A percentile compares a stretch with the other conserved stretches of the same genome.
Evolutionary conservation across 2,888 invertebrate genomes (phyloP).

Genomic region (Chrysolina americana): DNA sequence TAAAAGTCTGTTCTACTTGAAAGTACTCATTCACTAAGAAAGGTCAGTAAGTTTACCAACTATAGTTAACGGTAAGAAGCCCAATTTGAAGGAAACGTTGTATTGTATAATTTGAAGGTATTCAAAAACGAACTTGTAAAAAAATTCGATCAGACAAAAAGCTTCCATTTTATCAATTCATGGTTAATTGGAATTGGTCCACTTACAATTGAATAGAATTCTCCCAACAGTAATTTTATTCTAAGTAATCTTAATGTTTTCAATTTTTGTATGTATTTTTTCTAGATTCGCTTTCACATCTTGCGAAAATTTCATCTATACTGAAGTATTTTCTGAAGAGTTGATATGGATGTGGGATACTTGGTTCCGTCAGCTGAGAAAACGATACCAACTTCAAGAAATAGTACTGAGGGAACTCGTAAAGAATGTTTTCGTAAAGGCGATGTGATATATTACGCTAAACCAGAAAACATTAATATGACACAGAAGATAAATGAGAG

Average conservation of each 20-base stretch:
- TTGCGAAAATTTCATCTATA: neutral
- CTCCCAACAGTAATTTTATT: too few species aligned
- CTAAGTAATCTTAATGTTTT: too few species aligned
- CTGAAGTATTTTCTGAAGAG: neutral
- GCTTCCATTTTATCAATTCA: too few species aligned
- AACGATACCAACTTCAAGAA: neutral
- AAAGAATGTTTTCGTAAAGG: constrained; percentile 51
- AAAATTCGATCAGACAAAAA: too few species aligned
- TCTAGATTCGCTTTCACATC: neutral
- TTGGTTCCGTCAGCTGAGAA: neutral
- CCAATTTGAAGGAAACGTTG: too few species aligned
- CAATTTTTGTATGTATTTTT: too few species aligned
- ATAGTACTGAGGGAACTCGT: neutral
- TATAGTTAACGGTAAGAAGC: too few species aligned
- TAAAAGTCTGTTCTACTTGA: neutral
- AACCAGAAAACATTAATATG: constrained; percentile 53
- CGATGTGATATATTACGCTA: constrained; percentile 52
- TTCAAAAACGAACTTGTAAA: too few species aligned
- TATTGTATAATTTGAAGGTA: too few species aligned
- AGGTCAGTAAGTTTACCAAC: neutral
- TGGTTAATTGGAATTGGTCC: too few species aligned
- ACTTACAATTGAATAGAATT: too few species aligned
- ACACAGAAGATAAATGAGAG: constrained; percentile 30
- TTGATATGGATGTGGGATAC: neutral
- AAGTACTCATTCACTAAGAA: neutral